Conservation (phyloP, 2,113 vertebrate genomes). For the Aramus guarauna region DNA sequence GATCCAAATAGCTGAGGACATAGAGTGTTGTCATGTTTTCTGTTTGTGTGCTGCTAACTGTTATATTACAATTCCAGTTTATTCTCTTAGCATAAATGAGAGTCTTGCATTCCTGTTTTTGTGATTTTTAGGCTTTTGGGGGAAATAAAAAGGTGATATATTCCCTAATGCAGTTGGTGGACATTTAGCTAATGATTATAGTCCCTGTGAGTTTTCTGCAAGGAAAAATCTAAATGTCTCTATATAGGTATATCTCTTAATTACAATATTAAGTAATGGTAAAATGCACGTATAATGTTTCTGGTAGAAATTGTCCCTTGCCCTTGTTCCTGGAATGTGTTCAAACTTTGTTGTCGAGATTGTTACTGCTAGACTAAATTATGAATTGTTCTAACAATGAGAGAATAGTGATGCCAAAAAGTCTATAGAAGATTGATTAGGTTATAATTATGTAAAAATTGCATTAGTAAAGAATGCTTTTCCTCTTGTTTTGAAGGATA, state of each 20-base stretch:
- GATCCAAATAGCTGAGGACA: not conserved
- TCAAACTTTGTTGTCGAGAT: constrained; percentile 7
- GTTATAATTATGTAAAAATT: constrained; percentile 55
- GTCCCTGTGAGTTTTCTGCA: not conserved
- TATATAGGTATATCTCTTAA: not conserved
- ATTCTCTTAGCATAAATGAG: not conserved
- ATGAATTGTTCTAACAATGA: not conserved
- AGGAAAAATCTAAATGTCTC: not conserved
- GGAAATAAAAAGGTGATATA: not conserved
- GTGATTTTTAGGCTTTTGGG: not conserved
- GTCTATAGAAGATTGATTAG: constrained; percentile 32
- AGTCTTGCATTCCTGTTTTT: not conserved
- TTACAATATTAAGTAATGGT: not conserved
- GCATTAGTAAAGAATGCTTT: constrained; percentile 14
- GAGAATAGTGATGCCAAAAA: constrained; percentile 25
- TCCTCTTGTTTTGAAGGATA: not conserved
- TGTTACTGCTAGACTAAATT: constrained; percentile 13
- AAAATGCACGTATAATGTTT: not conserved
- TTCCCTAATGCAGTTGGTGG: not conserved
- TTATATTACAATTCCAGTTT: not conserved
- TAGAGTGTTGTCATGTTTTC: not conserved
- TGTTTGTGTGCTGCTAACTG: not conserved
- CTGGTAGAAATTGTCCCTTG: constrained; percentile 6
- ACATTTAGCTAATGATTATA: constrained; percentile 13
- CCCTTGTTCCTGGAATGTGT: not conserved